Percentiles rank a stretch among this genome's conserved stretches.
Evolutionary conservation across 2,888 invertebrate species (phyloP).

Genomic region (Amphimallon solstitiale): DNA sequence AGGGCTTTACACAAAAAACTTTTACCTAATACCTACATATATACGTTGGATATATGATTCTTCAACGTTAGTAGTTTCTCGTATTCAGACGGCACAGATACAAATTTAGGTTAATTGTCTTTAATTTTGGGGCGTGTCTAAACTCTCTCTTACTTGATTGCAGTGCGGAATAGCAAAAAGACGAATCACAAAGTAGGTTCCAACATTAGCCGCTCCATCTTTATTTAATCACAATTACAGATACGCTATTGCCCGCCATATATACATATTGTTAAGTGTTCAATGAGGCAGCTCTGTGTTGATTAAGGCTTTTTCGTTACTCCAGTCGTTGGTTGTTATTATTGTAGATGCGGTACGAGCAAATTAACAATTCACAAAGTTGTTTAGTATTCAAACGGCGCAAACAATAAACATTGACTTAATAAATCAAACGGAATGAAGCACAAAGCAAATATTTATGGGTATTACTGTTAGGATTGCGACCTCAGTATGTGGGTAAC

Average conservation of each 20-base stretch:
- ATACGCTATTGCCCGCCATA: background rate
- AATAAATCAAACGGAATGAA: constrained; percentile 17
- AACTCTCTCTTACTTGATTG: constrained; percentile 33
- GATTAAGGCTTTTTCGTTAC: constrained; percentile 5
- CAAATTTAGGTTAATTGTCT: constrained; percentile 35
- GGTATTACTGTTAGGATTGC: constrained; percentile 26
- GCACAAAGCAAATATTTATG: constrained; percentile 29
- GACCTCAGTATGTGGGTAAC: constrained; percentile 20
- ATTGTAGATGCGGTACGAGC: background rate
- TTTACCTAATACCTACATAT: too few relatives aligned
- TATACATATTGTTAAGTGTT: background rate
- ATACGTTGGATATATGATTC: too few relatives aligned
- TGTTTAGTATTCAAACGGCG: constrained; percentile 7
- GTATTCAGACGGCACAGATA: constrained; percentile 21
- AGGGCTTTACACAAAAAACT: too few relatives aligned
- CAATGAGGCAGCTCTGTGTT: background rate
- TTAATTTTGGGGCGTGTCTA: constrained; percentile 37
- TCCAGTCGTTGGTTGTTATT: background rate
- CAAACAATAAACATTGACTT: constrained; percentile 17
- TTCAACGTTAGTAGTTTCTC: constrained; percentile 17
- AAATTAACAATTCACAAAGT: constrained; percentile 6
- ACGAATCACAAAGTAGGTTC: constrained; percentile 30
- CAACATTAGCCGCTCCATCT: constrained; percentile 19
- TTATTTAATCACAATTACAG: constrained; percentile 6
- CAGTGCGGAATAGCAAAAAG: constrained; percentile 24